Evolutionary conservation across 1,140 invertebrate genomes (phyloP).

Genomic region (Dufourea novaeangliae): DNA sequence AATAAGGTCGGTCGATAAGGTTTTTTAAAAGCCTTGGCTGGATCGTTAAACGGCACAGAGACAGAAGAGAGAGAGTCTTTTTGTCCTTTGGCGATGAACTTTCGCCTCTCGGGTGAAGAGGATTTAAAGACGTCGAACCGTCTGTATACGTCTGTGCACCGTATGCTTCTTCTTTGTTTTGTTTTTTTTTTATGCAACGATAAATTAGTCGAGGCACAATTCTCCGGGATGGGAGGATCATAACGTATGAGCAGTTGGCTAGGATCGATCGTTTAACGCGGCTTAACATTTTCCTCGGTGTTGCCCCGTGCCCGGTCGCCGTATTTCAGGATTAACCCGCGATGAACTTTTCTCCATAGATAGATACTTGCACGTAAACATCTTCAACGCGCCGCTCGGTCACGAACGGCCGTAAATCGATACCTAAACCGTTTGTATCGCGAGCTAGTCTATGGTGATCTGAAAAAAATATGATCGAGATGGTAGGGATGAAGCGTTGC

Average conservation of each 20-base stretch:
- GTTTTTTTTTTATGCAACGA: neutral
- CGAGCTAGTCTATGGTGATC: neutral
- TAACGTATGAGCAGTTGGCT: slow-evolving; percentile 21
- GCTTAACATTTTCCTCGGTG: slow-evolving; percentile 33
- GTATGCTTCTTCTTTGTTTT: neutral
- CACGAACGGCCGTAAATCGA: slow-evolving; percentile 28
- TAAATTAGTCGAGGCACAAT: slow-evolving; percentile 31
- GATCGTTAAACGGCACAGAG: neutral
- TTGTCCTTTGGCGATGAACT: slow-evolving; percentile 4
- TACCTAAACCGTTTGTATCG: slow-evolving; percentile 12
- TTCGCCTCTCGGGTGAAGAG: neutral
- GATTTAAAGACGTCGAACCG: slow-evolving; percentile 1
- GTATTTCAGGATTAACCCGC: slow-evolving; percentile 51
- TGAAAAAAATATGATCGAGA: neutral
- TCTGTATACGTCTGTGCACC: neutral
- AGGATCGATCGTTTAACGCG: slow-evolving; percentile 47
- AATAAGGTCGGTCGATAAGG: slow-evolving; percentile 3
- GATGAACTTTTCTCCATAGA: slow-evolving; percentile 39
- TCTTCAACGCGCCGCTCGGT: slow-evolving; percentile 35
- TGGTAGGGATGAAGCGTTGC: too few relatives aligned
- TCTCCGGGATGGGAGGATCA: neutral
- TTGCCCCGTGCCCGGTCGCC: neutral
- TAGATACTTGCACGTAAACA: slow-evolving; percentile 34
- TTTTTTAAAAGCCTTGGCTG: slow-evolving; percentile 10
- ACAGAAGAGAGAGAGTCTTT: neutral